phyloP scores from a whole-genome alignment of 2,113 vertebrate genomes.

The Genyomyrus donnyi region DNA sequence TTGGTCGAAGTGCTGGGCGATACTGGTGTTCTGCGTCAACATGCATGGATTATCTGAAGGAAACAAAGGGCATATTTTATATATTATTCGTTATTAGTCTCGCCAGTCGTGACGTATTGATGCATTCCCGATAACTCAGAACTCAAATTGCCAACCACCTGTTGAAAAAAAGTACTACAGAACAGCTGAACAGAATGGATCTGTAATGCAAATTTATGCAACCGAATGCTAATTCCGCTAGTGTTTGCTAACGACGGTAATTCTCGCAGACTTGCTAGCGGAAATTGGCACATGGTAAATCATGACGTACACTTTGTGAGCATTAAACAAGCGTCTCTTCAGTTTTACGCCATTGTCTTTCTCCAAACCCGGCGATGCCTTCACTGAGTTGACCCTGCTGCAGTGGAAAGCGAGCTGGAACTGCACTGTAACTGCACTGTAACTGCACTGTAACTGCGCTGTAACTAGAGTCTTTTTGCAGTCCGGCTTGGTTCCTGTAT shows the following conservation, averaged over 20 bases:
- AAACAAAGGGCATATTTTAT: background rate
- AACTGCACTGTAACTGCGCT: background rate
- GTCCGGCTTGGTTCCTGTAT: background rate
- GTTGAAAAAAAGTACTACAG: background rate
- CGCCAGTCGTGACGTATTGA: background rate
- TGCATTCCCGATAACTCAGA: background rate
- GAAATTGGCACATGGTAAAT: background rate
- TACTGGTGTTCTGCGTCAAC: background rate
- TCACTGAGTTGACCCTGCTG: background rate
- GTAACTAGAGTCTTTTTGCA: background rate
- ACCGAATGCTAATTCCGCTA: background rate
- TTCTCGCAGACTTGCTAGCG: background rate
- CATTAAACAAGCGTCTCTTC: background rate
- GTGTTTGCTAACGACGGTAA: background rate
- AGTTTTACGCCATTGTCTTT: background rate
- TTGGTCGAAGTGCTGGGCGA: background rate
- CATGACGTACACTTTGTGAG: background rate
- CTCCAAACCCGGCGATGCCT: background rate
- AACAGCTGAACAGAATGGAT: background rate
- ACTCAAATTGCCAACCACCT: background rate
- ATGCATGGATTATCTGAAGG: background rate
- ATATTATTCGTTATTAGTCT: background rate
- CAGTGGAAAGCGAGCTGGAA: background rate
- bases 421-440: background rate
- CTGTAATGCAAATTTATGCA: background rate